phyloP scores from a whole-genome alignment of 2,888 invertebrate genomes.

The Pollenia griseotomentosa region DNA sequence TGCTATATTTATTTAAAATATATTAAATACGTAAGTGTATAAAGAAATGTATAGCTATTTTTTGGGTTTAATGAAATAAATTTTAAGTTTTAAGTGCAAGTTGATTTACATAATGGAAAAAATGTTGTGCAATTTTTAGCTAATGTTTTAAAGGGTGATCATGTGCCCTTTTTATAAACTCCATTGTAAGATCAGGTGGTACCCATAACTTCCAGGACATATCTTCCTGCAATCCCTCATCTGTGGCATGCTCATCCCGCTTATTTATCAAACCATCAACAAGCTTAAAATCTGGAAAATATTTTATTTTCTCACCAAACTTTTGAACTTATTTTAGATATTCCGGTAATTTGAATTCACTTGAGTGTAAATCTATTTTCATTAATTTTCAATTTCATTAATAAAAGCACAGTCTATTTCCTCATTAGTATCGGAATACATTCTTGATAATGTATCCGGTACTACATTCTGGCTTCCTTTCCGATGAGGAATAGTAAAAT shows the following conservation, averaged over 20 bases:
- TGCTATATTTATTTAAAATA: too few relatives aligned
- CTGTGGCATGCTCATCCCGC: neutral
- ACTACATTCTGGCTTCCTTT: constrained; percentile 14
- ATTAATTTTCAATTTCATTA: too few relatives aligned
- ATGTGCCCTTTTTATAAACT: constrained; percentile 18
- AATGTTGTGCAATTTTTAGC: constrained; percentile 9
- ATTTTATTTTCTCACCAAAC: too few relatives aligned
- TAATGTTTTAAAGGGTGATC: constrained; percentile 2
- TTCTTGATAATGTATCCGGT: neutral
- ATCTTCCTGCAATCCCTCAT: constrained; percentile 16
- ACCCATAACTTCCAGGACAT: constrained; percentile 47
- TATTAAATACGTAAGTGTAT: too few relatives aligned
- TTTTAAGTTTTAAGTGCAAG: too few relatives aligned
- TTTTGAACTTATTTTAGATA: too few relatives aligned
- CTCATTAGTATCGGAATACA: neutral
- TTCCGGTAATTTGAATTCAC: too few relatives aligned
- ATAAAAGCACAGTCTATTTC: neutral
- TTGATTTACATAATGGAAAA: neutral
- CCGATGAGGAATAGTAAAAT: constrained; percentile 13
- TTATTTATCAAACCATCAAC: constrained; percentile 36
- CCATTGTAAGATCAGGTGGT: neutral
- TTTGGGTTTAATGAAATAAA: too few relatives aligned
- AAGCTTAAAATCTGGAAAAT: too few relatives aligned
- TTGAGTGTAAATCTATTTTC: too few relatives aligned
- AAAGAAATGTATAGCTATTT: too few relatives aligned